phyloP scores from a whole-genome alignment of 2,113 vertebrate genomes.

The Passer domesticus region DNA sequence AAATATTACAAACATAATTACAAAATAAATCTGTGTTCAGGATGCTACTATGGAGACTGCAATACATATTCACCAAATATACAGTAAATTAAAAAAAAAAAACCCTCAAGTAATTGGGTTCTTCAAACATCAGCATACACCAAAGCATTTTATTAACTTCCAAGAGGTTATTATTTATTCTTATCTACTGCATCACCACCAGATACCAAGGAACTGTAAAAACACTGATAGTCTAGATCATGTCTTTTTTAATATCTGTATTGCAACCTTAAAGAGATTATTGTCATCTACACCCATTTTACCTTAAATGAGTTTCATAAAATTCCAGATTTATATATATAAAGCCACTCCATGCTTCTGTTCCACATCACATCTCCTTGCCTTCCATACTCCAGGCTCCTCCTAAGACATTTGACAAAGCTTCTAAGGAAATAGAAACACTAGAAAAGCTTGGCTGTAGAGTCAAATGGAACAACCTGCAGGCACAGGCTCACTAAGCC shows the following conservation, averaged over 20 bases:
- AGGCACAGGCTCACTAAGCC: background rate
- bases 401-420: background rate
- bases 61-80: background rate
- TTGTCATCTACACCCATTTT: background rate
- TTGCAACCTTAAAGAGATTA: background rate
- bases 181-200: background rate
- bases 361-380: background rate
- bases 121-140: background rate
- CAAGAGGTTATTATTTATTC: background rate
- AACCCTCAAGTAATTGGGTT: background rate
- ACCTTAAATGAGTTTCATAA: background rate
- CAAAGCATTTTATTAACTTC: background rate
- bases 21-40: background rate
- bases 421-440: background rate
- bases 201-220: background rate
- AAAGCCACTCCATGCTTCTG: background rate
- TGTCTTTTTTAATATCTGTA: background rate
- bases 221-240: background rate
- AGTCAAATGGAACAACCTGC: background rate
- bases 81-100: background rate
- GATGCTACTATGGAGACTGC: background rate
- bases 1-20: background rate
- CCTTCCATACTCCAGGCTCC: background rate
- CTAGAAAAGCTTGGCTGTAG: background rate
- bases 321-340: background rate